Percentiles rank a stretch among this genome's conserved stretches.
These are phyloP conservation scores for Amphilophus citrinellus DNA, from an alignment of 2,113 vertebrate genomes.

Conservation along the genomic window DNA sequence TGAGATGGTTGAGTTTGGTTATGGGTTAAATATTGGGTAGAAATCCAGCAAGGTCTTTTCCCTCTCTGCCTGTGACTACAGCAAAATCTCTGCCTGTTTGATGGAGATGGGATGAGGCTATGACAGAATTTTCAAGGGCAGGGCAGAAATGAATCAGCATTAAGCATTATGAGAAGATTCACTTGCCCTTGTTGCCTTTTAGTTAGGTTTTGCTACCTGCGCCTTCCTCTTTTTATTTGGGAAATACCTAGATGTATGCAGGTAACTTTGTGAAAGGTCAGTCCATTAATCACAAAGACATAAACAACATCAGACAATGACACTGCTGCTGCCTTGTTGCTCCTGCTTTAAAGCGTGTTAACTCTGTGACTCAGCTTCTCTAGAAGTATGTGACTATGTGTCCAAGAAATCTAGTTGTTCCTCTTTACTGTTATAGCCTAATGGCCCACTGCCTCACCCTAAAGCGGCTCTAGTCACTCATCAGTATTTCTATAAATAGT, in stretches of 20 bases:
- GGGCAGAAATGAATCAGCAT: background rate
- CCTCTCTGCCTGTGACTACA: background rate
- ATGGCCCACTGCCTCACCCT: conserved; percentile 43
- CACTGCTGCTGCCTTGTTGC: background rate
- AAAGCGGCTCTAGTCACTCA: conserved; percentile 45
- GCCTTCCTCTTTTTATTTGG: background rate
- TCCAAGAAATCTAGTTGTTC: conserved; percentile 45
- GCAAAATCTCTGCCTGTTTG: background rate
- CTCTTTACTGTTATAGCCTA: conserved; percentile 17
- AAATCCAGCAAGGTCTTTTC: background rate
- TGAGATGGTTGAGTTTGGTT: background rate
- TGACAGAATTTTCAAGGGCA: background rate
- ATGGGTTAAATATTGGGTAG: background rate
- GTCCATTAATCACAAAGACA: background rate
- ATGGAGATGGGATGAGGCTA: background rate
- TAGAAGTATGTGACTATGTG: conserved; percentile 42
- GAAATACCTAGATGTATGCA: background rate
- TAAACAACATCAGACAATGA: conserved; percentile 5
- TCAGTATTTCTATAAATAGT: conserved; percentile 55
- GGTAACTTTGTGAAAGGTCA: background rate
- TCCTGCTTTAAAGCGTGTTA: background rate
- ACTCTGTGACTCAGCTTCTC: conserved; percentile 80
- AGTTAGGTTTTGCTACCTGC: background rate
- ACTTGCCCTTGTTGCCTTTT: background rate
- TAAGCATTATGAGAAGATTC: background rate